Evolutionary conservation across 1,140 invertebrate genomes (phyloP).

Genomic region (Tenebrio molitor): DNA sequence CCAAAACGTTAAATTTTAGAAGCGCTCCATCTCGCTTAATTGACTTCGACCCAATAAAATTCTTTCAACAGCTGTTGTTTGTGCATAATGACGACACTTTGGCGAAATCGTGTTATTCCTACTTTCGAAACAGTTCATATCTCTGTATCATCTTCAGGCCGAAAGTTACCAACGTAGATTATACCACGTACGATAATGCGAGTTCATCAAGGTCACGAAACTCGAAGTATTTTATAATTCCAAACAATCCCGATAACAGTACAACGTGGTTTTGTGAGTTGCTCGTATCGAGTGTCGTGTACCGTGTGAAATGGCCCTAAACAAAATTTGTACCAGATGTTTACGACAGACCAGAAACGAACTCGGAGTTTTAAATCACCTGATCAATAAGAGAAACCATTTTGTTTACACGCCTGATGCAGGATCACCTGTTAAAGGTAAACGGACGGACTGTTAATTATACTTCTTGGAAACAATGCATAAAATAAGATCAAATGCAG

Average conservation of each 20-base stretch:
- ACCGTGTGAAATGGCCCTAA: conserved; percentile 50
- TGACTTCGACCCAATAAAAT: too few relatives aligned
- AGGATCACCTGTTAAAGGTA: conserved; percentile 57
- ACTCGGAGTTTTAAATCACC: conserved; percentile 41
- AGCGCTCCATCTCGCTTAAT: too few relatives aligned
- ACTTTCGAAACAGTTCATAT: background rate
- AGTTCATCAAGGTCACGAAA: background rate
- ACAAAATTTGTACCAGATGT: conserved; percentile 49
- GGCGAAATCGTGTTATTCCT: background rate
- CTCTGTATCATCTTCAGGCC: background rate
- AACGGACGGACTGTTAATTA: conserved; percentile 24
- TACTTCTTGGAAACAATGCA: conserved; percentile 1
- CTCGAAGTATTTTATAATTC: background rate
- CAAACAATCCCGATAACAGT: conserved; percentile 23
- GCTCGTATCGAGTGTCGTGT: conserved; percentile 24
- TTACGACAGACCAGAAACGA: conserved; percentile 39
- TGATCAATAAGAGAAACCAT: conserved; percentile 54
- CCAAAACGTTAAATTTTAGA: too few relatives aligned
- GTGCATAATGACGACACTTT: too few relatives aligned
- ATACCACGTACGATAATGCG: background rate
- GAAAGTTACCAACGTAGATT: background rate
- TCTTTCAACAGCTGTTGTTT: too few relatives aligned
- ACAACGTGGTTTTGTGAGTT: conserved; percentile 6
- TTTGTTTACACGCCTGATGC: conserved; percentile 61
- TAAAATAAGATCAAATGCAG: conserved; percentile 1